Evolutionary conservation across 2,113 vertebrate species (phyloP).

Genomic region (Tachuris rubrigastra): DNA sequence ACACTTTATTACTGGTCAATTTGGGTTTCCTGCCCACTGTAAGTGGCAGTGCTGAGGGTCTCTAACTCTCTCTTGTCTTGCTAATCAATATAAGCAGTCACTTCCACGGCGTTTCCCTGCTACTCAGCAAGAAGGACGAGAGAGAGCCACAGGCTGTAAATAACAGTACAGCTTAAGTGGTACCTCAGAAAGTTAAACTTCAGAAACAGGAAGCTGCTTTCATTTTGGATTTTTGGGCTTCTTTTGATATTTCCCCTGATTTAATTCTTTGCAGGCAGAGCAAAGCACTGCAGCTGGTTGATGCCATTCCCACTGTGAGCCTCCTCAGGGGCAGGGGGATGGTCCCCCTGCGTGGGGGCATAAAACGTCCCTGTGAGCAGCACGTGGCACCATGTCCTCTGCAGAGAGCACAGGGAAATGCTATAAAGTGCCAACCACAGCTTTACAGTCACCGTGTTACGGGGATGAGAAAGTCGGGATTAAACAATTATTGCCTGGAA

Average conservation of each 20-base stretch:
- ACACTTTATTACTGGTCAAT: constrained; percentile 82
- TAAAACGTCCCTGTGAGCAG: background rate
- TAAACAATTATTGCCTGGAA: constrained; percentile 64
- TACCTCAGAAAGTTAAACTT: constrained; percentile 31
- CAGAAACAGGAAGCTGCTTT: background rate
- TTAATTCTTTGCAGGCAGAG: background rate
- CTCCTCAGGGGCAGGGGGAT: fast-evolving
- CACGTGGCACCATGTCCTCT: background rate
- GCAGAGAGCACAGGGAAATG: background rate
- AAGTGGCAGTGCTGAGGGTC: constrained; percentile 80
- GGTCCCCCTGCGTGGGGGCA: background rate
- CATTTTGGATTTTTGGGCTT: background rate
- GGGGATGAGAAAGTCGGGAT: constrained; percentile 35
- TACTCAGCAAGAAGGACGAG: constrained; percentile 73
- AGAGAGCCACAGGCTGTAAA: constrained; percentile 53
- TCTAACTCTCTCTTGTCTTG: constrained; percentile 73
- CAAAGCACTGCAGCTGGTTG: background rate
- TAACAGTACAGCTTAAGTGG: constrained; percentile 8
- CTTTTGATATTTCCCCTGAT: background rate
- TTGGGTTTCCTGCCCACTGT: constrained; percentile 80
- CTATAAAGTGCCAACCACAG: constrained; percentile 26
- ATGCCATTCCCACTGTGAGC: background rate
- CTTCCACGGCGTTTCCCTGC: constrained; percentile 71
- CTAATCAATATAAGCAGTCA: constrained; percentile 83
- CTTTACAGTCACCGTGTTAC: constrained; percentile 18